Evolutionary conservation across 2,797 vertebrate species (phyloP).

Genomic region (Paramormyrops hopkinsi): DNA sequence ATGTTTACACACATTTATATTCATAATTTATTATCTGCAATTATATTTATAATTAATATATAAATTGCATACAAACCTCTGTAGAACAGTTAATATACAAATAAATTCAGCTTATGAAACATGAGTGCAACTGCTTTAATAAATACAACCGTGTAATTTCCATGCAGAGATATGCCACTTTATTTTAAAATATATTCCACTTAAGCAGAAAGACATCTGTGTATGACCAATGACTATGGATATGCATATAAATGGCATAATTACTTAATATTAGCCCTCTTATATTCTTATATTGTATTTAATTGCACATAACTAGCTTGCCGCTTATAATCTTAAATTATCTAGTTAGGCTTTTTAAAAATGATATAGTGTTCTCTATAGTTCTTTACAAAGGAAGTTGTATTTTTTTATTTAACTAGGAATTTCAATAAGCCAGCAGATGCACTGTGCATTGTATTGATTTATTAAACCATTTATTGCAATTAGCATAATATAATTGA

Average conservation of each 20-base stretch:
- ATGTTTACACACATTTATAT: not conserved
- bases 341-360: not conserved
- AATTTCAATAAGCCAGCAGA: not conserved
- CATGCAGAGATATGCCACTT: not conserved
- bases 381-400: not conserved
- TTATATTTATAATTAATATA: not conserved
- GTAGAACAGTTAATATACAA: not conserved
- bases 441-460: not conserved
- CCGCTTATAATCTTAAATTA: not conserved
- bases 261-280: slow-evolving; percentile 2
- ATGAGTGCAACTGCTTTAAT: not conserved
- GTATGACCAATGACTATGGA: not conserved
- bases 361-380: not conserved
- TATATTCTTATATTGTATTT: not conserved
- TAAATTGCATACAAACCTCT: not conserved
- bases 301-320: not conserved
- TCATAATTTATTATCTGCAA: not conserved
- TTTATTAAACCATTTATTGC: not conserved
- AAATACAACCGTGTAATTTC: not conserved
- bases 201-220: slow-evolving; percentile 2
- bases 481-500: slow-evolving; percentile 4
- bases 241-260: not conserved
- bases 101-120: not conserved
- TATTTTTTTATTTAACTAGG: not conserved
- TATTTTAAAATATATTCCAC: not conserved